These are phyloP conservation scores for Cylloceria caligata DNA, from an alignment of 2,888 invertebrate species.

Conservation along the genomic window DNA sequence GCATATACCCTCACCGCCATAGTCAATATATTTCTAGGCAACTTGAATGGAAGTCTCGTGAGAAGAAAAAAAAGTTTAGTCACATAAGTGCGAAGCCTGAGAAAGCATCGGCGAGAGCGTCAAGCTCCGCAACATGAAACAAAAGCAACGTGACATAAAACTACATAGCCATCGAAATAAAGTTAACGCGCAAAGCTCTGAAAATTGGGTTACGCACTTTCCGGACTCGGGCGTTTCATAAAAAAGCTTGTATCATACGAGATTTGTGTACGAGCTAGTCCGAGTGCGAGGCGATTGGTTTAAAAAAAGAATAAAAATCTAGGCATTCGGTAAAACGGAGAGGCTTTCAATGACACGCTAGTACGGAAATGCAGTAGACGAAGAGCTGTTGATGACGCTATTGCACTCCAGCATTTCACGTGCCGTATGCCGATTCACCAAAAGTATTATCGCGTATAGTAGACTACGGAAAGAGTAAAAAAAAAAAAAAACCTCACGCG, in stretches of 20 bases:
- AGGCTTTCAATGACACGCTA: constrained; percentile 21
- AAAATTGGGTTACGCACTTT: constrained; percentile 55
- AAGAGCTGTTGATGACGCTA: not conserved
- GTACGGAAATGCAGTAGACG: constrained; percentile 4
- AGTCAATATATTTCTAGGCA: not conserved
- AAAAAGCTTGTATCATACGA: constrained; percentile 21
- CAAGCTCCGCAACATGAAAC: constrained; percentile 5
- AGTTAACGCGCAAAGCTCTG: constrained; percentile 53
- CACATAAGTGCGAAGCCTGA: not conserved
- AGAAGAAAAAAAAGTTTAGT: not conserved
- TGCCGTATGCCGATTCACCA: not conserved
- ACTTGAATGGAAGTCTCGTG: not conserved
- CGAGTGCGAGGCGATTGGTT: constrained; percentile 3
- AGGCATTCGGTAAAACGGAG: constrained; percentile 26
- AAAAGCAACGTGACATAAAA: constrained; percentile 39
- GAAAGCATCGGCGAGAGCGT: constrained; percentile 13
- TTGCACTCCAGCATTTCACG: not conserved
- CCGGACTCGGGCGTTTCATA: constrained; percentile 42
- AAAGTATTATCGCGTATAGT: not conserved
- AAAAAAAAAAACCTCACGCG: too few species aligned
- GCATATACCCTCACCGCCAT: not conserved
- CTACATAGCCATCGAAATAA: constrained; percentile 53
- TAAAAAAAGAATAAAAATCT: constrained; percentile 18
- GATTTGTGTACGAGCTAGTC: not conserved
- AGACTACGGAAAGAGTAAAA: not conserved